These are phyloP conservation scores for Drosophila eohydei DNA, from an alignment of 2,888 invertebrate species.

Conservation along the genomic window DNA sequence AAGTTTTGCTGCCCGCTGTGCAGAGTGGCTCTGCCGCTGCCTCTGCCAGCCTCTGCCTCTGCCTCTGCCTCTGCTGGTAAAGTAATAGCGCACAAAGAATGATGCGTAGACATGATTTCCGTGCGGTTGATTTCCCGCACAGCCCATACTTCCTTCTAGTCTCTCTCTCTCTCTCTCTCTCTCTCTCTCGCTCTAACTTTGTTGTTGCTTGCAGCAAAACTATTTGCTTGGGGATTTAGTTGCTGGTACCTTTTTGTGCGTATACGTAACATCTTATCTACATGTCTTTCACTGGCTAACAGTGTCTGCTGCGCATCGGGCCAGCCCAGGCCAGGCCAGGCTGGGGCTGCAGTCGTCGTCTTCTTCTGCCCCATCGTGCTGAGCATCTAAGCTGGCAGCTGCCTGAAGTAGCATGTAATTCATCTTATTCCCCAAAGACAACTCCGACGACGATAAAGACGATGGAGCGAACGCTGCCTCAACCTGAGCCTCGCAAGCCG, in stretches of 20 bases:
- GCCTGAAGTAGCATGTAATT: slow-evolving; percentile 79
- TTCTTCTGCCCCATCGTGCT: not conserved
- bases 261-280: slow-evolving; percentile 68
- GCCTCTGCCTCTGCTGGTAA: slow-evolving; percentile 21
- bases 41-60: not conserved
- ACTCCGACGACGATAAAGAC: slow-evolving; percentile 46
- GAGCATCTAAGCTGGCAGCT: slow-evolving; percentile 60
- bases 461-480: slow-evolving; percentile 8
- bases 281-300: slow-evolving; percentile 54
- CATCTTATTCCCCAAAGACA: slow-evolving; percentile 81
- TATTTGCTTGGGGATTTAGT: slow-evolving; percentile 81
- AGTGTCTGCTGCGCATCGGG: slow-evolving; percentile 16
- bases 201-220: slow-evolving; percentile 56
- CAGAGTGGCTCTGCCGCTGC: slow-evolving; percentile 2
- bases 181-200: not conserved
- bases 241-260: slow-evolving; percentile 73
- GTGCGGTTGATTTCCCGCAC: slow-evolving; percentile 77
- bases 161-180: not conserved
- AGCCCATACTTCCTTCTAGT: not conserved
- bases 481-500: slow-evolving; percentile 20
- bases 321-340: not conserved
- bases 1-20: slow-evolving; percentile 15
- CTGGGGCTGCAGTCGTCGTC: slow-evolving; percentile 39
- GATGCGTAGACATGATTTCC: slow-evolving; percentile 83
- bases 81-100: slow-evolving; percentile 80